Base-by-base conservation (phyloP, 2,113 vertebrate genomes). In the Syrmaticus mikado region DNA sequence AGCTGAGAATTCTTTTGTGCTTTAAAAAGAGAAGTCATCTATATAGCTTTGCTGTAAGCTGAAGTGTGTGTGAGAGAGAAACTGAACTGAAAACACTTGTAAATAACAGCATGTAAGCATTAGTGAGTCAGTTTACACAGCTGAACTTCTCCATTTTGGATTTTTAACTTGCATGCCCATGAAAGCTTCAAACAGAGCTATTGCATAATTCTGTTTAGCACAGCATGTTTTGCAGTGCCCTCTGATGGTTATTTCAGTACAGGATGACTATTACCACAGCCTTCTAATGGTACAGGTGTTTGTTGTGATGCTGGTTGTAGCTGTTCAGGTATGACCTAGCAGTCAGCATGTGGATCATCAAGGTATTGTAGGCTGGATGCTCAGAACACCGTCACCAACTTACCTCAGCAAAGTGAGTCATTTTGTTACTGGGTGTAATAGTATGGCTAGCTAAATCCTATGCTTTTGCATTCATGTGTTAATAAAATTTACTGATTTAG, bases 1-100 rank as follows among this genome's bases (percentile, higher is more conserved):
- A 97, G 96, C 84, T 95, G 83, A 96, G 93, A 85, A 52, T 89
- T 68, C 95, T 83, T 96, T 90, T 95, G 92, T 95, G 41, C 67
- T 91, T 88, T 78, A 32, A 52, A 45, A 85, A 73, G 79, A 91
- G 17, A 75, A 94, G 76, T 67, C 71, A 86, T 32, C 79, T 77
- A 3, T 68, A 53, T 38, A 62, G 70, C 40, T 9, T 64, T 85
- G 28, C 77, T 85, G 82, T 91, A 76, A 94, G 87, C 64, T 89
- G 67, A 95, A 87, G 25, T 81, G 52, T 79, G 53, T 92, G 78
- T 7, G 87, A 62, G 79, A 72, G 71, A 55, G 64, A 76, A 71
- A 8, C 0, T 74, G 77, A 84, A 45, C 60, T 94, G 68, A 79
- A 84, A 66, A 71, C 81, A 43, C 60, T 50, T 88, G 52, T 78